phyloP scores from a whole-genome alignment of 30 jellyfish, hydroid and myxozoan species.

The Catostylus mosaicus region DNA sequence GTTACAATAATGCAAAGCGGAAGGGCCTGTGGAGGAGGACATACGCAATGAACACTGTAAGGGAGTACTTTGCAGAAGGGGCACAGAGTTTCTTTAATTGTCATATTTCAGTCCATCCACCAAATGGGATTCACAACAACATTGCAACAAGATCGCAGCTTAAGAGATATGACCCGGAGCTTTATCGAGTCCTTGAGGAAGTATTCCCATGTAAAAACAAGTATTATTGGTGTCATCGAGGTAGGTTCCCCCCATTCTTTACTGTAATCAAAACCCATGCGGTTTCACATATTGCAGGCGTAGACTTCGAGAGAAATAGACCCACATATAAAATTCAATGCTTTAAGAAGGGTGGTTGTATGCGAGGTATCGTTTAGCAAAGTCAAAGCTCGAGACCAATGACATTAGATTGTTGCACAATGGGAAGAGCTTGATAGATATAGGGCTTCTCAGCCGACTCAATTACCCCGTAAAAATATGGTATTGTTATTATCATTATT shows the following conservation, averaged over 20 bases:
- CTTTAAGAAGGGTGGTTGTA: no score
- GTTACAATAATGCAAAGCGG: conserved; percentile 57
- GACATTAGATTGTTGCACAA: no score
- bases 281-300: not conserved
- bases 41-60: conserved; percentile 57
- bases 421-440: no score
- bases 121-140: conserved; percentile 67
- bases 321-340: not conserved
- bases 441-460: no score
- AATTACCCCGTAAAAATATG: no score
- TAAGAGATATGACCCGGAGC: conserved; percentile 57
- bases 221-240: conserved; percentile 46
- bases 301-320: not conserved
- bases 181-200: conserved; percentile 58
- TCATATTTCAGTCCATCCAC: conserved; percentile 53
- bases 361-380: no score
- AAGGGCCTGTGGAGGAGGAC: conserved; percentile 64
- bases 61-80: conserved; percentile 83
- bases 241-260: no score
- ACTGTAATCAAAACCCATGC: not conserved
- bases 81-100: conserved; percentile 72
- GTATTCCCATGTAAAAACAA: conserved; percentile 65
- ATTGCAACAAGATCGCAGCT: conserved; percentile 49
- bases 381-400: no score
- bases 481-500: no score